Conservation (phyloP, 2,888 invertebrate species). For the Cerceris rybyensis region DNA sequence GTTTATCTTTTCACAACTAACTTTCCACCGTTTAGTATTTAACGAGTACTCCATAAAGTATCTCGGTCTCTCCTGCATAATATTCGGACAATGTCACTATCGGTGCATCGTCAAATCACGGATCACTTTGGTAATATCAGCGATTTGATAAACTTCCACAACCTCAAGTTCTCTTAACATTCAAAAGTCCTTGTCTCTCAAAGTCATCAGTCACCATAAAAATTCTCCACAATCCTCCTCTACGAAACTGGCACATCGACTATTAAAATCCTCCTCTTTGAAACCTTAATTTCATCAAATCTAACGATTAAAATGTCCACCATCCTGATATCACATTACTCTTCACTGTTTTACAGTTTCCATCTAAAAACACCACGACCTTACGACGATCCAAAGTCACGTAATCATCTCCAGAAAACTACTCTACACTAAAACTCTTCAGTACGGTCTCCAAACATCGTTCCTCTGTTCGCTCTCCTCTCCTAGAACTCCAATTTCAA, state of each 20-base stretch:
- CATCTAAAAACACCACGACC: too few relatives aligned
- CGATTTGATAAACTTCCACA: too few relatives aligned
- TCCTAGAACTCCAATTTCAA: constrained; percentile 83
- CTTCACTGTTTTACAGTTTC: constrained; percentile 13
- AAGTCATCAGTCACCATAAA: too few relatives aligned
- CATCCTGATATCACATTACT: constrained; percentile 43
- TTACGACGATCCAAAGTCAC: neutral
- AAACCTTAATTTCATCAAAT: neutral
- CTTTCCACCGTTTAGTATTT: neutral
- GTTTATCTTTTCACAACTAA: too few relatives aligned
- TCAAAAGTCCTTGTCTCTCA: too few relatives aligned
- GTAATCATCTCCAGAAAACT: neutral
- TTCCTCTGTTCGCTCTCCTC: constrained; percentile 83
- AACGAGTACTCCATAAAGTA: constrained; percentile 3
- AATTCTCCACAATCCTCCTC: too few relatives aligned
- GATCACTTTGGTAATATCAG: neutral
- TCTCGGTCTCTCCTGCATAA: neutral
- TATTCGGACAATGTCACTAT: too few relatives aligned
- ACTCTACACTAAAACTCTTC: constrained; percentile 72
- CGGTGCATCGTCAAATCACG: neutral
- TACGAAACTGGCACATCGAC: too few relatives aligned
- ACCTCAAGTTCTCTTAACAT: too few relatives aligned
- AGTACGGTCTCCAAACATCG: constrained; percentile 91
- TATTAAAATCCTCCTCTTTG: neutral
- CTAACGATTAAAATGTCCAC: neutral